These are phyloP conservation scores for Luperina nickerlii DNA, from an alignment of 2,888 invertebrate genomes.

Conservation along the genomic window DNA sequence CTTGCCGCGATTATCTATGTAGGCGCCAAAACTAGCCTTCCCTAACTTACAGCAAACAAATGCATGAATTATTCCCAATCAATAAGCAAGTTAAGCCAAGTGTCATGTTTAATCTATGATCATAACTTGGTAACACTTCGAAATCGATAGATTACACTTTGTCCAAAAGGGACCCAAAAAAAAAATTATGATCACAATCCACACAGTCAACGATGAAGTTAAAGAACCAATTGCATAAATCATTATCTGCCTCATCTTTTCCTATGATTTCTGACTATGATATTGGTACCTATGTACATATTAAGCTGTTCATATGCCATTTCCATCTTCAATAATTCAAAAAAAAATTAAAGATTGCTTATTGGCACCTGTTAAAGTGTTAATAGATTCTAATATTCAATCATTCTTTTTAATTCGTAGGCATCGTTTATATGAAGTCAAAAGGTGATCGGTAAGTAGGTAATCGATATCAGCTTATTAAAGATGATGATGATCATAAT, in stretches of 20 bases:
- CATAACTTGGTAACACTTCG: neutral
- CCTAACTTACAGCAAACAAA: neutral
- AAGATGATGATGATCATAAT: neutral
- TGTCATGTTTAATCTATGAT: neutral
- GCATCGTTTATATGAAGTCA: neutral
- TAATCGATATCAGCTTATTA: neutral
- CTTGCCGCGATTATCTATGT: constrained; percentile 13
- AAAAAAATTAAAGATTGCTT: constrained; percentile 1
- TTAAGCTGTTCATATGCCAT: neutral
- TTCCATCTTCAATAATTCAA: constrained; percentile 18
- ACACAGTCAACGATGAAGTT: neutral
- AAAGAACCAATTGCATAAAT: neutral
- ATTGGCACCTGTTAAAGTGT: constrained; percentile 1
- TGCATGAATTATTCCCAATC: neutral
- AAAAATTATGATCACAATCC: neutral
- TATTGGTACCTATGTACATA: too few species aligned
- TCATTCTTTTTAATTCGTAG: neutral
- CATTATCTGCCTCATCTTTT: neutral
- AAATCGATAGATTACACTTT: neutral
- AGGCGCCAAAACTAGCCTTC: constrained; percentile 22
- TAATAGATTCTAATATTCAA: constrained; percentile 22
- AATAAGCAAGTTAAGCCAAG: neutral
- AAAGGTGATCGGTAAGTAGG: constrained; percentile 3
- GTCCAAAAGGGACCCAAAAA: neutral
- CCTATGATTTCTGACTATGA: neutral